Evolutionary conservation across 1,140 invertebrate species (phyloP), one percentile per base, ranked within the genome.

Genomic region (Drosophila jambulina): DNA sequence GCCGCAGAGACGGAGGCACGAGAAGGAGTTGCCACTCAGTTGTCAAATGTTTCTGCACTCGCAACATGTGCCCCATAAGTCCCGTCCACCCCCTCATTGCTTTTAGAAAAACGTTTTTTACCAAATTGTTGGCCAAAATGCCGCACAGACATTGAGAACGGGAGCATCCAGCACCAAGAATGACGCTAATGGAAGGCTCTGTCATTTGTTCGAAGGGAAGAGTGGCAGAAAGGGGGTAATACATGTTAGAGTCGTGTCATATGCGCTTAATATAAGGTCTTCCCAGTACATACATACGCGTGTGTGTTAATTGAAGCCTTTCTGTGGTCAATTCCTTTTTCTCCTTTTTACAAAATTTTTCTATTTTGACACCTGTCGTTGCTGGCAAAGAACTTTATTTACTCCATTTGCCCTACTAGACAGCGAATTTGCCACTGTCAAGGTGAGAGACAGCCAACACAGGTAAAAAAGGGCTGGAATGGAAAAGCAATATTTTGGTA

Each of bases 81-180:
- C 17, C 21, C 25, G 2, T 48, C 27, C 63, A 3, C 43, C 42
- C 29, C 34, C 76, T 78, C 46, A 59, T 56, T 64, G 80, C 81
- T 88, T 84, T 88, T 77, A 78, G 82, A 71, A 88, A 84, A 90
- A 88, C 82, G 65, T 88, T 88, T 84, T 87, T 84, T 78, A 84
- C 80, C 84, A 88, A 88, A 90, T 90, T 90, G 84, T 84, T 88
- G 78, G 84, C 85, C 80, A 84, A 88, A 88, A 90, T 72, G 77
- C 84, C 68, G 62, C 69, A 58, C 68, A 78, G 75, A 76, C 78
- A 72, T 65, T 49, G 67, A 56, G 57, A 67, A 62, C 51, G 67
- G 60, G 53, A 74, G 62, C 65, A 71, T 49, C 48, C 43, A 65
- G 57, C 80, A 69, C 43, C 59, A 60, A 51, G 78, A 87, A 87